phyloP scores from a whole-genome alignment of 1,140 invertebrate genomes.

The Holotrichia oblita region DNA sequence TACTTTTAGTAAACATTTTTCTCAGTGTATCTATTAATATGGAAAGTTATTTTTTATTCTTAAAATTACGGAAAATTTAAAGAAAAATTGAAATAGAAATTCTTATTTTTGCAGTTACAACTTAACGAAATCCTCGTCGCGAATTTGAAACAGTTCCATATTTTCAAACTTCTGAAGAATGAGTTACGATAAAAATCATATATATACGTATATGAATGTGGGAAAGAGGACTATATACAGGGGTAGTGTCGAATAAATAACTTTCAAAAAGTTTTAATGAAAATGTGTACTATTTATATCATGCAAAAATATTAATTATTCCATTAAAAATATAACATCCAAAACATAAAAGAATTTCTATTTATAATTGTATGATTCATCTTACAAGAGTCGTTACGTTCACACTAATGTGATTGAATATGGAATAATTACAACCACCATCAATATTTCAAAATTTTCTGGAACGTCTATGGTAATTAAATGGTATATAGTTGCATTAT shows the following conservation, averaged over 20 bases:
- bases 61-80: too few species aligned
- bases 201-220: neutral
- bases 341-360: neutral
- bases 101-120: too few species aligned
- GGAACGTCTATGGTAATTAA: neutral
- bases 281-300: constrained; percentile 18
- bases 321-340: constrained; percentile 15
- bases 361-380: neutral
- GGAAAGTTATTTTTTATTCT: too few species aligned
- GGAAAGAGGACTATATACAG: neutral
- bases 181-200: too few species aligned
- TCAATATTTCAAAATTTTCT: neutral
- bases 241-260: constrained; percentile 13
- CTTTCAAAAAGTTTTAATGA: neutral
- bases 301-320: constrained; percentile 26
- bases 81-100: too few species aligned
- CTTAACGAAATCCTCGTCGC: too few species aligned
- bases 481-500: neutral
- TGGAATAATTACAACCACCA: neutral
- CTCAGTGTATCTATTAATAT: too few species aligned
- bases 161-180: too few species aligned
- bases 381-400: neutral
- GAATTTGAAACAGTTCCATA: too few species aligned
- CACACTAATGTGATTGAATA: neutral
- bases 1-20: too few species aligned